These are phyloP conservation scores for Columba guinea DNA, from an alignment of 2,797 vertebrate genomes.

Conservation along the genomic window DNA sequence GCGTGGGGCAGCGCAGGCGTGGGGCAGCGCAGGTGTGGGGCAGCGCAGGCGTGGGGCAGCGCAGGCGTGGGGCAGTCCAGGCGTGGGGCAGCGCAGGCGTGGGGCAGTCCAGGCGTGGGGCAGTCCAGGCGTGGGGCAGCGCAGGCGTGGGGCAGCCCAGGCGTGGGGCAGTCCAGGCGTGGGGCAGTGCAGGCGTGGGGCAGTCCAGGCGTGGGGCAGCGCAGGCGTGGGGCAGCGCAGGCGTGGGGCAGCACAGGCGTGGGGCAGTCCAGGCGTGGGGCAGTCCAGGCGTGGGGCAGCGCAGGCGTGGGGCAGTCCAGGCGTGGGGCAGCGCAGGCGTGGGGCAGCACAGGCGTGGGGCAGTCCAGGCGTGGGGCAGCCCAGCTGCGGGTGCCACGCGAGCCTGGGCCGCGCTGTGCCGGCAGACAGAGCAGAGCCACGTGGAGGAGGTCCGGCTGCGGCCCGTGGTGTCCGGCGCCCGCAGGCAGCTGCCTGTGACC, in stretches of 20 bases:
- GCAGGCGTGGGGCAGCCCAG: not conserved
- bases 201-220: not conserved
- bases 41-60: not conserved
- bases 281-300: not conserved
- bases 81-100: no score
- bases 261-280: not conserved
- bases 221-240: not conserved
- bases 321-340: not conserved
- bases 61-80: not conserved
- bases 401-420: not conserved
- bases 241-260: not conserved
- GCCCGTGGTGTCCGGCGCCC: slow-evolving; percentile 75
- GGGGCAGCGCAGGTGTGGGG: no score
- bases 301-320: not conserved
- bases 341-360: not conserved
- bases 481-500: slow-evolving; percentile 80
- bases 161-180: rapidly evolving
- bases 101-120: not conserved
- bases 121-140: not conserved
- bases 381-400: rapidly evolving
- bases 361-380: no score
- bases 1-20: no score
- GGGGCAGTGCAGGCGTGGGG: not conserved
- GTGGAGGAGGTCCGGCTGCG: slow-evolving; percentile 91
- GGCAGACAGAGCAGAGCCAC: slow-evolving; percentile 83